Base-by-base conservation (phyloP, 2,797 vertebrate genomes). In the Numenius phaeopus region DNA sequence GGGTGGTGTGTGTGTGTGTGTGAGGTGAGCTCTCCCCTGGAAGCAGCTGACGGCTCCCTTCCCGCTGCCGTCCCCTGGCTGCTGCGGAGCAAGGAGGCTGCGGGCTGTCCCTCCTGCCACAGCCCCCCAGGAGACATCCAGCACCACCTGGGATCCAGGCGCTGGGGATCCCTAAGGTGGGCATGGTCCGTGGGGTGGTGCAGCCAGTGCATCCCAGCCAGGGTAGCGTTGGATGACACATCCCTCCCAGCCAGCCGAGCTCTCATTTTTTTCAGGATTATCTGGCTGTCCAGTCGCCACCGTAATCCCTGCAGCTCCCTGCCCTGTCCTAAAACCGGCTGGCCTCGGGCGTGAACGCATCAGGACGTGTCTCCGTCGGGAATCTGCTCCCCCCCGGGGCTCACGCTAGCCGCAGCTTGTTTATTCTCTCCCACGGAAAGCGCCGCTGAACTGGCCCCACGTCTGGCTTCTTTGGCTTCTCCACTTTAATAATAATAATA, bases 381-480 rank as follows among this genome's bases (percentile, higher is more conserved):
- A 96, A 96, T 97, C 76, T 91, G 87, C 64, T 85, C n/a, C 87
- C 47, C 42, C 27, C 42, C 27, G 3, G 82, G 81, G 83, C 87
- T 97, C 11, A 5, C 0, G 9, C 93, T 94, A 94, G 85, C 90
- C 7, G 37, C 1, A 2, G 59, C 80, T 91, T 98, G 91, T 97
- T 97, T 97, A 94, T 97, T 93, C 95, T 97, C 96, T 96, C 94
- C 96, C 73, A 83, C 69, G 37, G 95, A 97, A 94, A 80, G 77
- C 71, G 24, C 79, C 79, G 94, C 81, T 96, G 90, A 96, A 71
- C 87, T 76, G 89, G 75, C 81, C 87, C 85, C 67, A 7, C 6
- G 57, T 83, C 87, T 96, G 90, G 76, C 90, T 95, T 66, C 76
- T 82, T 94, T 94, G 94, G 94, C 91, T 96, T 92, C 67, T 88